Base-by-base conservation (phyloP, 2,888 invertebrate genomes). In the Drosophila borealis region DNA sequence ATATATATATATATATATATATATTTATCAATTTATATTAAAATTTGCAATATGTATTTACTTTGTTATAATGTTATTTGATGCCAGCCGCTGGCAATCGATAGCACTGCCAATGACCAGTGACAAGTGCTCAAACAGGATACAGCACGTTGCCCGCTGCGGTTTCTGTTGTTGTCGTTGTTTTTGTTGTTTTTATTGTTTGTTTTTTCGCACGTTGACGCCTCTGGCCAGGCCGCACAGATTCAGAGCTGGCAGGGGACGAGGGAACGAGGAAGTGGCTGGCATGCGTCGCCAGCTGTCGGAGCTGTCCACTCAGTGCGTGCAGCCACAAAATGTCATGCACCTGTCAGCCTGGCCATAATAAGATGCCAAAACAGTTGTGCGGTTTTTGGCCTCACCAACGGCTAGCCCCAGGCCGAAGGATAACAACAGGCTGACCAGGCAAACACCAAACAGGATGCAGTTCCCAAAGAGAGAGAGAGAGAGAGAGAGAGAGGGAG, bases 341-440 rank as follows among this genome's bases (percentile, higher is more conserved):
- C 85, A 86, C 80, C 85, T 86, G 85, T 87, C 90, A 83, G 61
- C 76, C 80, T 72, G 82, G 80, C 63, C 76, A 87, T 86, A 86
- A 88, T 89, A 86, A 89, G 85, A 86, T 87, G 90, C 85, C 89
- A 83, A 86, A 88, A 86, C 85, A 85, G 89, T 85, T 89, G 77
- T 89, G 89, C 74, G 85, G 89, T 88, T 75, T 70, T 83, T 39
- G 54, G 74, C 59, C 78, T 60, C 70, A 62, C 62, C 78, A 83
- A 54, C 66, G 64, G 46, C 69, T 46, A 72, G 69, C 46, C 48
- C 21, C 46, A 17, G 46, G 46, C 62, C 50, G 41, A 29, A 33
- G 69, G 67, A 69, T 70, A 70, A 71, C 74, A 74, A 66, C 67
- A 61, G 60, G 51, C 63, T 56, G 34, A 59, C 39, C 48, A 44